phyloP scores from a whole-genome alignment of 2,797 vertebrate genomes.

The Syndactyla subalaris region DNA sequence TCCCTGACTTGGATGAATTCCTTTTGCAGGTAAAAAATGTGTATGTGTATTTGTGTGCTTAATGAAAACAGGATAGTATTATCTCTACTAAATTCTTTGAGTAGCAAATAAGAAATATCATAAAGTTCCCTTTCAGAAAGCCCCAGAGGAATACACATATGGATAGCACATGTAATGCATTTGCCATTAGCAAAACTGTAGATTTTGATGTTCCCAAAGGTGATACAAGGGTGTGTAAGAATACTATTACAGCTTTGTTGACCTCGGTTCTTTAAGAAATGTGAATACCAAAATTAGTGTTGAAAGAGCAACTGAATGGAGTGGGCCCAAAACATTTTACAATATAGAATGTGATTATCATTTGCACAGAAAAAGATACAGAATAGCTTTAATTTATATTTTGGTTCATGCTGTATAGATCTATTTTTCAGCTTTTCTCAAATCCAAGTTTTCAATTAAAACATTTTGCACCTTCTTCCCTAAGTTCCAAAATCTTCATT shows the following conservation, averaged over 20 bases:
- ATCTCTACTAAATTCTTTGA: neutral
- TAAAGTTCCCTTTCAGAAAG: neutral
- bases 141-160: neutral
- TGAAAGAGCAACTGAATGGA: neutral
- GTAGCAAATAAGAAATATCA: neutral
- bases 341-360: neutral
- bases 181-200: neutral
- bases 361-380: neutral
- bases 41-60: neutral
- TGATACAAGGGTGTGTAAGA: neutral
- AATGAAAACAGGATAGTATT: fast-evolving
- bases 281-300: neutral
- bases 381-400: neutral
- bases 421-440: neutral
- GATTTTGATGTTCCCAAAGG: neutral
- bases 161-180: neutral
- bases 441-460: neutral
- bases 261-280: neutral
- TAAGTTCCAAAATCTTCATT: neutral
- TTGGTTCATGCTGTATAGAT: neutral
- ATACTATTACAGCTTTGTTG: neutral
- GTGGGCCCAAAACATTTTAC: neutral
- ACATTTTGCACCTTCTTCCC: neutral
- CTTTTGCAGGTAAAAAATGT: neutral
- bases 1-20: neutral